Percentiles rank a stretch among this genome's conserved stretches.
These are phyloP conservation scores for Aulostomus chinensis DNA, from an alignment of 2,797 vertebrate genomes.

Conservation along the genomic window DNA sequence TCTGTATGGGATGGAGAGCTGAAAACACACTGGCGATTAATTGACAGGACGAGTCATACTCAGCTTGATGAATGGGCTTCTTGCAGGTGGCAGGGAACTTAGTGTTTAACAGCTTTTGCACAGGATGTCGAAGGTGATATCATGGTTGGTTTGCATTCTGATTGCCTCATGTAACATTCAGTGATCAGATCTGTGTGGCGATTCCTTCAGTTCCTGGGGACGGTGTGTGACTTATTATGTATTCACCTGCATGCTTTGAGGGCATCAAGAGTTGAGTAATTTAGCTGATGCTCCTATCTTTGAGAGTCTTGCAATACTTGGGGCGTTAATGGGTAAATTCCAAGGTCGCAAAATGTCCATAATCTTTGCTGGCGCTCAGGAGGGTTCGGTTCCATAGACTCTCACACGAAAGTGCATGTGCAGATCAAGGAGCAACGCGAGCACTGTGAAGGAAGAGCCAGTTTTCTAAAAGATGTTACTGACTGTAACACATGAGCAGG, in stretches of 20 bases:
- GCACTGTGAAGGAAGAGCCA: no score
- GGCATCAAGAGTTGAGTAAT: background rate
- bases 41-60: no score
- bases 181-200: background rate
- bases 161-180: slow-evolving; percentile 4
- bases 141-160: slow-evolving; percentile 18
- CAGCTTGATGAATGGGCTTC: no score
- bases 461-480: no score
- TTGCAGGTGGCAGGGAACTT: no score
- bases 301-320: background rate
- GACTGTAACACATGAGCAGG: slow-evolving; percentile 5
- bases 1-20: slow-evolving; percentile 44
- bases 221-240: no score
- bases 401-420: no score
- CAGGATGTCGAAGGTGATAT: slow-evolving; percentile 49
- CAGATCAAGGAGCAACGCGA: no score
- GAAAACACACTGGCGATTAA: background rate
- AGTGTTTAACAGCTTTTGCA: slow-evolving; percentile 32
- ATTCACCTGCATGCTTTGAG: no score
- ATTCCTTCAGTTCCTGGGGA: slow-evolving; percentile 2
- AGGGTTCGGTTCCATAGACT: no score
- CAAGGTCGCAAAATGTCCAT: slow-evolving; percentile 1
- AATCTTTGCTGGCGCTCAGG: no score
- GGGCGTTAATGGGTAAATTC: background rate
- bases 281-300: background rate